A percentile compares a stretch with the other conserved stretches of the same genome.
These are phyloP conservation scores for Dolichotis patagonum DNA, from an alignment of 2,113 vertebrate species.

Conservation along the genomic window DNA sequence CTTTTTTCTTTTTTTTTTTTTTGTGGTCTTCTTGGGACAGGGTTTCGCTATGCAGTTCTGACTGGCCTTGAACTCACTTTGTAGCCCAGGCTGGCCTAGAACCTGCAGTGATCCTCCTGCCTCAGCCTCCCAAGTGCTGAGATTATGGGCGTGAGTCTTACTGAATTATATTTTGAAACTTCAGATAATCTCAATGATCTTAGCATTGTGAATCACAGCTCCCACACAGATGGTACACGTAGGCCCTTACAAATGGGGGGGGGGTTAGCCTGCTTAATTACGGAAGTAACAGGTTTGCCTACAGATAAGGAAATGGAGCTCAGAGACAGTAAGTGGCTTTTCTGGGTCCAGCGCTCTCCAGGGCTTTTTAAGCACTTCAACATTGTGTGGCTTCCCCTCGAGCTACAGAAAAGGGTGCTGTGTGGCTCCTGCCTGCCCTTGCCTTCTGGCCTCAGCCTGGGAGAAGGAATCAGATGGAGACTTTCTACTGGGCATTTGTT, in stretches of 20 bases:
- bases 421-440: conserved; percentile 58
- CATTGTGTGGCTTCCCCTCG: background rate
- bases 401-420: conserved; percentile 55
- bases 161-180: conserved; percentile 37
- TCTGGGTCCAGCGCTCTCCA: conserved; percentile 43
- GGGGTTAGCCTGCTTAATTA: background rate
- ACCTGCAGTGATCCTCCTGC: too few species aligned
- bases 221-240: background rate
- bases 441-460: conserved; percentile 62
- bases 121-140: too few species aligned
- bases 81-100: too few species aligned
- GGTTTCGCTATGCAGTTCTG: too few species aligned
- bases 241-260: background rate
- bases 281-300: conserved; percentile 52
- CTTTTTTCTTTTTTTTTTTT: background rate
- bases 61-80: too few species aligned
- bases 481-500: conserved; percentile 79
- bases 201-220: background rate
- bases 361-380: conserved; percentile 6
- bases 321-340: conserved; percentile 64
- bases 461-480: conserved; percentile 70
- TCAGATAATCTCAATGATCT: background rate
- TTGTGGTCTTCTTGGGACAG: too few species aligned
- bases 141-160: background rate
- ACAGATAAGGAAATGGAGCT: conserved; percentile 54